Base-by-base conservation (phyloP, 2,113 vertebrate species). In the Manacus vitellinus region DNA sequence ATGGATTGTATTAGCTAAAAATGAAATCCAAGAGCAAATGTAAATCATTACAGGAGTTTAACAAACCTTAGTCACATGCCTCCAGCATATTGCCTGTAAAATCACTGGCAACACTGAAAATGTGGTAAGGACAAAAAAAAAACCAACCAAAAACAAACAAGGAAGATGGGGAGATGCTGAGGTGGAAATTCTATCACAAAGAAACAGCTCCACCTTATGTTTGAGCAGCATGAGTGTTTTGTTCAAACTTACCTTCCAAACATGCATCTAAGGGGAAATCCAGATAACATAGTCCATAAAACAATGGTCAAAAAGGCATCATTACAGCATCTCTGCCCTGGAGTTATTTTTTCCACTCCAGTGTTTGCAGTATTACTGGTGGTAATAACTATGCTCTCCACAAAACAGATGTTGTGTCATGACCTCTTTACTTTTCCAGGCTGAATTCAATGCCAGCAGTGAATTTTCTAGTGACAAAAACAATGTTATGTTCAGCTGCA, bases 371-470 rank as follows among this genome's bases (percentile, higher is more conserved):
- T 63, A 79, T 91, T 91, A 84, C 72, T 83, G 55, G 49, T 77
- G 56, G 52, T 33, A 95, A 95, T 90, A 92, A 87, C 92, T 82
- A 46, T 35, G 51, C 71, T 96, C 75, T 84, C 68, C 79, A 86
- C 83, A 82, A 87, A 96, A 74, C 96, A 97, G 95, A 97, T 96
- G 81, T 92, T 93, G 68, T 89, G 93, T 94, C 94, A 79, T 30
- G 88, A 96, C 95, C 94, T 92, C 77, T 78, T 73, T 76, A 72
- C 85, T 91, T 86, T 93, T 93, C 82, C 87, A 97, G 71, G 44
- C 88, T 85, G 55, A 86, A 96, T 94, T 95, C 75, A 86, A 62
- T 77, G 94, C 88, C 93, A 97, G 82, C 76, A 95, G 44, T 73
- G 75, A 92, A 87, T 86, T 96, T 93, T 88, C 88, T 77, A 78